Evolutionary conservation across 2,797 vertebrate genomes (phyloP).

Genomic region (Perodicticus potto): DNA sequence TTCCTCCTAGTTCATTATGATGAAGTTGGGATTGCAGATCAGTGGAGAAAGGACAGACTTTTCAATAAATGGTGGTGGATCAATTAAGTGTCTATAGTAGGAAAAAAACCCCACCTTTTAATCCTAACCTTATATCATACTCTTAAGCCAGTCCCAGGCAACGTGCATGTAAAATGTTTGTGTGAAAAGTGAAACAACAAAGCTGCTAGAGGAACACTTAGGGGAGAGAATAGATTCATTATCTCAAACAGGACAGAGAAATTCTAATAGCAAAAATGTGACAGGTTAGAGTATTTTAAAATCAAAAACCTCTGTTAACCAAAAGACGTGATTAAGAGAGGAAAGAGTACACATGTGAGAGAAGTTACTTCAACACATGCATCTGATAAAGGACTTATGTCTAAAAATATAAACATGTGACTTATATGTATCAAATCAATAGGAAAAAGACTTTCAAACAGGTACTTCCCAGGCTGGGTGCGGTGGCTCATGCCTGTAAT

Average conservation of each 20-base stretch:
- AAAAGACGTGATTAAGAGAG: neutral
- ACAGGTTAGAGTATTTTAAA: neutral
- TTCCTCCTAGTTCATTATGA: neutral
- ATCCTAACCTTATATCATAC: neutral
- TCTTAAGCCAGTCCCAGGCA: neutral
- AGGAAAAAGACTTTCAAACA: neutral
- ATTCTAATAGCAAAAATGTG: neutral
- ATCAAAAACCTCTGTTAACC: conserved; percentile 6
- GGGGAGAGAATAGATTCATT: neutral
- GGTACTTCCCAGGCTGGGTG: neutral
- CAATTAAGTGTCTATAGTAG: neutral
- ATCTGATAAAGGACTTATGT: neutral
- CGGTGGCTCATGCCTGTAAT: too few relatives aligned
- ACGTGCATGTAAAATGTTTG: neutral
- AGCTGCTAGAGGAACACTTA: neutral
- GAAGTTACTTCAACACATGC: neutral
- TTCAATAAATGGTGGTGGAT: neutral
- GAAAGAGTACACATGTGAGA: neutral
- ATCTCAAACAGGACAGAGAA: neutral
- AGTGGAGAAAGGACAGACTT: neutral
- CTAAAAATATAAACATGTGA: neutral
- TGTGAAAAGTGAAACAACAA: neutral
- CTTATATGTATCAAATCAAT: neutral
- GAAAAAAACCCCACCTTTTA: neutral
- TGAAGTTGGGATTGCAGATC: neutral